Percentiles rank a stretch among this genome's conserved stretches.
These are phyloP conservation scores for Nymphalis polychloros DNA, from an alignment of 2,888 invertebrate species.

Conservation along the genomic window DNA sequence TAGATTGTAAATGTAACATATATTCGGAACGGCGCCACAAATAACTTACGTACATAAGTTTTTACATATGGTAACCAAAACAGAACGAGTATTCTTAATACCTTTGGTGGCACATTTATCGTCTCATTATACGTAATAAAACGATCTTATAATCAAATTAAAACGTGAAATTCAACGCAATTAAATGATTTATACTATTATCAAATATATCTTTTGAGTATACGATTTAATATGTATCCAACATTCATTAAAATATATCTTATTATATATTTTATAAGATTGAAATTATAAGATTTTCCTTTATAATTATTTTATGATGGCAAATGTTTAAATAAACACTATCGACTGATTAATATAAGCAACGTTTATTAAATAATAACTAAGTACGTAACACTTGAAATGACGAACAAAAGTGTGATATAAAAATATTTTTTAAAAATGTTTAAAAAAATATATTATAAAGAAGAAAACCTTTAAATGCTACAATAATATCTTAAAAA, in stretches of 20 bases:
- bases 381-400: too few relatives aligned
- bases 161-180: slow-evolving; percentile 3
- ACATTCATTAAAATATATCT: neutral
- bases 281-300: neutral
- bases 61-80: neutral
- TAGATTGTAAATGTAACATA: neutral
- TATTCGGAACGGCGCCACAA: neutral
- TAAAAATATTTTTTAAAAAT: too few relatives aligned
- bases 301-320: neutral
- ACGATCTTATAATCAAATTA: slow-evolving; percentile 13
- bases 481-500: too few relatives aligned
- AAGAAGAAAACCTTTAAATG: too few relatives aligned
- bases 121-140: slow-evolving; percentile 7
- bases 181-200: slow-evolving; percentile 6
- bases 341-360: too few relatives aligned
- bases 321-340: too few relatives aligned
- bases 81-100: neutral
- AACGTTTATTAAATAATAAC: too few relatives aligned
- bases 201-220: neutral
- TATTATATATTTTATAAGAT: too few relatives aligned
- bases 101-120: neutral
- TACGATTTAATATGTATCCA: neutral
- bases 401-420: too few relatives aligned
- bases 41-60: neutral
- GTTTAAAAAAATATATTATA: too few relatives aligned